phyloP scores from a whole-genome alignment of 2,113 vertebrate genomes.

The Cryptotis parvus region DNA sequence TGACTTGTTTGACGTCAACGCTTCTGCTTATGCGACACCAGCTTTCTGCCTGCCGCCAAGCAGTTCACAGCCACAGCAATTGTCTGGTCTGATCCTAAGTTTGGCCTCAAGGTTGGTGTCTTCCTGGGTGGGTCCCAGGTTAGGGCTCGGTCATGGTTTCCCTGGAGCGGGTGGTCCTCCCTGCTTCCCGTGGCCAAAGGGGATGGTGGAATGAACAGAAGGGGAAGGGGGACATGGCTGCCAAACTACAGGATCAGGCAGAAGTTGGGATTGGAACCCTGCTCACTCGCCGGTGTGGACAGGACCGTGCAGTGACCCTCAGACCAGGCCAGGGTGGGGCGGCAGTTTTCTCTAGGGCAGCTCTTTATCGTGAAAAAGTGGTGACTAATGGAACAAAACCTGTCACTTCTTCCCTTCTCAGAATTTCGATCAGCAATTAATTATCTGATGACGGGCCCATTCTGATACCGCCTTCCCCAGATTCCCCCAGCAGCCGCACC shows the following conservation, averaged over 20 bases:
- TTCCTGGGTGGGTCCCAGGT: neutral
- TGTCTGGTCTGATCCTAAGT: neutral
- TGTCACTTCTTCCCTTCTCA: slow-evolving; percentile 81
- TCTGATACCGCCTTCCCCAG: slow-evolving; percentile 68
- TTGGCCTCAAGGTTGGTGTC: neutral
- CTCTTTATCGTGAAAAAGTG: slow-evolving; percentile 74
- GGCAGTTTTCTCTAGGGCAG: slow-evolving; percentile 66
- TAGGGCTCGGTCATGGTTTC: too few species aligned
- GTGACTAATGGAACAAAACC: slow-evolving; percentile 83
- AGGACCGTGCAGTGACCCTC: slow-evolving; percentile 34
- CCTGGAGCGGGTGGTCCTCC: too few species aligned
- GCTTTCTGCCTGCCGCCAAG: neutral
- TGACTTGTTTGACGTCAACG: neutral
- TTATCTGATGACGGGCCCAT: slow-evolving; percentile 83
- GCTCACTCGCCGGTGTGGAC: slow-evolving; percentile 51
- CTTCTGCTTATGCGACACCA: neutral
- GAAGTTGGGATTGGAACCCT: slow-evolving; percentile 42
- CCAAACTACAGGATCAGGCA: slow-evolving; percentile 32
- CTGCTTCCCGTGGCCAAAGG: too few species aligned
- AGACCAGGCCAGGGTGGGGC: slow-evolving; percentile 62
- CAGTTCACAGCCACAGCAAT: neutral
- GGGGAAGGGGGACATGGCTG: too few species aligned
- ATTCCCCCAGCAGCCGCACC: slow-evolving; percentile 61
- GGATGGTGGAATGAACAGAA: too few species aligned
- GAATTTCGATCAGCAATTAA: slow-evolving; percentile 83